phyloP scores from a whole-genome alignment of 2,888 invertebrate species.

The Empis stercorea region DNA sequence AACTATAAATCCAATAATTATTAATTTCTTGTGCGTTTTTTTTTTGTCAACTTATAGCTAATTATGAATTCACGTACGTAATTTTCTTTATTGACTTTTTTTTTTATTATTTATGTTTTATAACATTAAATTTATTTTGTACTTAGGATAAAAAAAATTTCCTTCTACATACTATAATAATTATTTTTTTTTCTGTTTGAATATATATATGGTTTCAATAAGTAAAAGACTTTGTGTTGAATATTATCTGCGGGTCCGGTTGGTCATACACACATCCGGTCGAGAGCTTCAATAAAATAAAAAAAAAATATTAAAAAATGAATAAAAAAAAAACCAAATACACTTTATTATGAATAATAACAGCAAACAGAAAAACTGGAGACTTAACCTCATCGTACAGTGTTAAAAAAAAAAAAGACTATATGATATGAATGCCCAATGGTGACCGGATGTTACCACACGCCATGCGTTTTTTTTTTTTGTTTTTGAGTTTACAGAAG shows the following conservation, averaged over 20 bases:
- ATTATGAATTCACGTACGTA: too few relatives aligned
- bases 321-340: neutral
- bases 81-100: too few relatives aligned
- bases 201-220: too few relatives aligned
- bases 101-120: too few relatives aligned
- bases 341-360: too few relatives aligned
- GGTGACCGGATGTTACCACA: slow-evolving; percentile 3
- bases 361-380: neutral
- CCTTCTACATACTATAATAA: too few relatives aligned
- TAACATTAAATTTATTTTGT: too few relatives aligned
- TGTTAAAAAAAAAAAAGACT: neutral
- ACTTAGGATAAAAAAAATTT: too few relatives aligned
- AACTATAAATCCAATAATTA: too few relatives aligned
- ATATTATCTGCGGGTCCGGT: neutral
- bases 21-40: too few relatives aligned
- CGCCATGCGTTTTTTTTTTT: neutral
- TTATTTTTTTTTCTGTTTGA: too few relatives aligned
- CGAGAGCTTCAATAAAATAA: neutral
- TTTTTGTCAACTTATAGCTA: too few relatives aligned
- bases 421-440: slow-evolving; percentile 1
- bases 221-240: neutral
- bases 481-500: neutral
- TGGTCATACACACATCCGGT: neutral
- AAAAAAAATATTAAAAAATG: neutral
- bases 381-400: neutral